These are phyloP conservation scores for Standfussiana lucernea DNA, from an alignment of 2,888 invertebrate species.

Conservation along the genomic window DNA sequence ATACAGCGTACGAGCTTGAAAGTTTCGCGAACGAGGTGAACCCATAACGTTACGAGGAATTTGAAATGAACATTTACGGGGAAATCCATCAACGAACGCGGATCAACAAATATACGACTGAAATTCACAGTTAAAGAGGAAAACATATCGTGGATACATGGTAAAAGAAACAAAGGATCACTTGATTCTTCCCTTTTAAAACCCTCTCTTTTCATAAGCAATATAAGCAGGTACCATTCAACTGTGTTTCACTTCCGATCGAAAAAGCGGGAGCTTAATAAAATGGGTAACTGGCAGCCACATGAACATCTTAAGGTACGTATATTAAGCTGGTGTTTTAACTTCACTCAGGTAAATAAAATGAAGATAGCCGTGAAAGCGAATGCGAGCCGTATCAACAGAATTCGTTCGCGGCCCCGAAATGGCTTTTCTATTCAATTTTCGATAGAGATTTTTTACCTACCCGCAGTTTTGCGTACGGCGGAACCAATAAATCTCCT, in stretches of 20 bases:
- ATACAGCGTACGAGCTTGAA: neutral
- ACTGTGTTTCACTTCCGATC: slow-evolving; percentile 55
- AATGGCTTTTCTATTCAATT: slow-evolving; percentile 91
- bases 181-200: slow-evolving; percentile 32
- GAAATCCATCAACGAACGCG: slow-evolving; percentile 19
- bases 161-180: slow-evolving; percentile 27
- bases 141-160: slow-evolving; percentile 11
- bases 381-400: slow-evolving; percentile 83
- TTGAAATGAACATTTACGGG: slow-evolving; percentile 15
- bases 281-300: slow-evolving; percentile 47
- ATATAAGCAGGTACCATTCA: slow-evolving; percentile 43
- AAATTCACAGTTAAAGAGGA: slow-evolving; percentile 17
- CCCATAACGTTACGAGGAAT: slow-evolving; percentile 4
- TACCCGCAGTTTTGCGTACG: slow-evolving; percentile 90
- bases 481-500: slow-evolving; percentile 90
- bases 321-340: slow-evolving; percentile 72
- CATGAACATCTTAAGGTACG: slow-evolving; percentile 50
- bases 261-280: slow-evolving; percentile 58
- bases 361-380: slow-evolving; percentile 86
- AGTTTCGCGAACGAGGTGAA: slow-evolving; percentile 26
- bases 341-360: slow-evolving; percentile 81
- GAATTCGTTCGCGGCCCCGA: slow-evolving; percentile 84
- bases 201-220: slow-evolving; percentile 33
- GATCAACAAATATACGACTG: slow-evolving; percentile 14
- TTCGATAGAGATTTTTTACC: slow-evolving; percentile 91